Conservation (phyloP, 2,113 vertebrate species). For the Heterotis niloticus region DNA sequence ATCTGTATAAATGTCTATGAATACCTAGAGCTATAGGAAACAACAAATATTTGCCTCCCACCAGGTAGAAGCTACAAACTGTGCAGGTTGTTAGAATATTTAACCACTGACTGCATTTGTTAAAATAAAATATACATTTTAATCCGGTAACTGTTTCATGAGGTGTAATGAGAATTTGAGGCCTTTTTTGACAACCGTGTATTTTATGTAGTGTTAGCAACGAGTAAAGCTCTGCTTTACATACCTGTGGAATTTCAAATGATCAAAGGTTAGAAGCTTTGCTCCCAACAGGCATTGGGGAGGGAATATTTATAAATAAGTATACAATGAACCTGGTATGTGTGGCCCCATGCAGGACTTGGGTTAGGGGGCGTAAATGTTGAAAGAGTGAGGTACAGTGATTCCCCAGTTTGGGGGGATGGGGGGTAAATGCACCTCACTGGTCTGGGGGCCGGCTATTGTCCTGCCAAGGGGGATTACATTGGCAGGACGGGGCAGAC, state of each 20-base stretch:
- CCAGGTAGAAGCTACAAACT: no score
- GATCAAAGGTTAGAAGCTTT: background rate
- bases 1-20: no score
- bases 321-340: background rate
- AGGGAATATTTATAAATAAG: conserved; percentile 6
- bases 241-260: background rate
- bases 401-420: conserved; percentile 58
- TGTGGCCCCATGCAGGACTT: background rate
- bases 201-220: background rate
- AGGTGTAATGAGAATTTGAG: background rate
- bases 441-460: conserved; percentile 59
- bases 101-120: no score
- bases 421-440: conserved; percentile 66
- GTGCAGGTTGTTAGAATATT: no score
- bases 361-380: conserved; percentile 6
- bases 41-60: no score
- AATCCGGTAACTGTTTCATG: no score
- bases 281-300: background rate
- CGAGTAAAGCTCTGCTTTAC: background rate
- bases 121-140: no score
- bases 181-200: background rate
- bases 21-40: no score
- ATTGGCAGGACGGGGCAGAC: conserved; percentile 67
- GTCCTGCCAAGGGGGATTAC: conserved; percentile 70
- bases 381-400: conserved; percentile 42